These are phyloP conservation scores for Orthosia gothica DNA, from an alignment of 2,888 invertebrate species.

Conservation along the genomic window DNA sequence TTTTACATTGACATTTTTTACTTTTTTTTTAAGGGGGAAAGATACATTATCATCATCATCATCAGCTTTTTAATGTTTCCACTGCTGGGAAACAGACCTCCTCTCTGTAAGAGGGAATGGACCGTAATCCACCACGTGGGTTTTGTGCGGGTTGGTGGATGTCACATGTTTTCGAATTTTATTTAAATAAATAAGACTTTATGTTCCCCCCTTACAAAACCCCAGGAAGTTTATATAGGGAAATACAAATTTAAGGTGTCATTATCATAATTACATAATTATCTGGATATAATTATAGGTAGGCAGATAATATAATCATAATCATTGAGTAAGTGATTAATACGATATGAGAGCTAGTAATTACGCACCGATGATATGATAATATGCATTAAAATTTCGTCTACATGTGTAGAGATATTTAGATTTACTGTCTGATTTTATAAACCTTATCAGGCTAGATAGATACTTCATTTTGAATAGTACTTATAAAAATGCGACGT, in stretches of 20 bases:
- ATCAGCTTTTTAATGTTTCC: too few species aligned
- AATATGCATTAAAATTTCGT: background rate
- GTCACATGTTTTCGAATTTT: too few species aligned
- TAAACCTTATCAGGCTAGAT: background rate
- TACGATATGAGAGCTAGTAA: background rate
- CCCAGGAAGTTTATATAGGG: background rate
- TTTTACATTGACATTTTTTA: too few species aligned
- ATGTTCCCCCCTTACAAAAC: too few species aligned
- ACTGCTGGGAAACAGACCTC: too few species aligned
- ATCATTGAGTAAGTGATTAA: constrained; percentile 11
- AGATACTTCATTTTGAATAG: background rate
- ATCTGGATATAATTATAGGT: too few species aligned
- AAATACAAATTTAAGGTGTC: background rate
- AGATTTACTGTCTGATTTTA: background rate
- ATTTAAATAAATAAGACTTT: too few species aligned
- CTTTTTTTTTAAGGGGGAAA: too few species aligned
- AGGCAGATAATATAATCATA: background rate
- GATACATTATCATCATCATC: too few species aligned
- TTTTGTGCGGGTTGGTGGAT: too few species aligned
- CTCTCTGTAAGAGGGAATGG: too few species aligned
- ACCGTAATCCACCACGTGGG: too few species aligned
- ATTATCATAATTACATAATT: constrained; percentile 18
- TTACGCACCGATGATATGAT: background rate
- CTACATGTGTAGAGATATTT: background rate
- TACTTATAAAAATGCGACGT: background rate